Evolutionary conservation across 2,888 invertebrate genomes (phyloP), one percentile per base, ranked within the genome.

Genomic region (Chirona hameri): DNA sequence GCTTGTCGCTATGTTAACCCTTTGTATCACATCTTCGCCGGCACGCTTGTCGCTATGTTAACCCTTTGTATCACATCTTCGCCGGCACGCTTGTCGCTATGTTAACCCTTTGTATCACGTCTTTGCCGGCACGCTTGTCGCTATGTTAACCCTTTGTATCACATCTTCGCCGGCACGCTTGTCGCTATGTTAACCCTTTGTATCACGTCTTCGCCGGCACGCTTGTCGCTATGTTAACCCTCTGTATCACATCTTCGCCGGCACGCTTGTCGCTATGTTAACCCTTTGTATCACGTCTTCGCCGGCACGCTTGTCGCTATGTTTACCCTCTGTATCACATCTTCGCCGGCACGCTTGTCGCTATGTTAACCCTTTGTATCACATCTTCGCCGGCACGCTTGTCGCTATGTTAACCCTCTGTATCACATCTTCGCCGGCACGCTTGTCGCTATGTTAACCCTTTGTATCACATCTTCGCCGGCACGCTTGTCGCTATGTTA

Each of bases 401-500:
- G 84, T 94, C 95, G 86, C 90, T 95, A 83, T 95, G 95, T 87
- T 96, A 95, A 88, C 95, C 95, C 82, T 87, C 95, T n/a, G 95
- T n/a, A 39, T 7, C 39, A 2, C 39, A 7, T 39, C 4, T 39
- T 7, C 39, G 39, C 39, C 39, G 2, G 39, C 39, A 39, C 95
- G 95, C 24, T 89, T 96, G 84, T 94, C 95, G n/a, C n/a, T n/a
- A n/a, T n/a, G n/a, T n/a, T n/a, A n/a, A n/a, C n/a, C n/a, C n/a
- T n/a, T n/a, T n/a, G n/a, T n/a, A 39, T 7, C 39, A 2, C 39
- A 7, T 39, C 4, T 39, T 7, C 39, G 39, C 39, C 39, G 2
- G 39, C 39, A 39, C 95, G 95, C 24, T 89, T 96, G 84, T 94
- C 95, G n/a, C n/a, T n/a, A n/a, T n/a, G n/a, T n/a, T n/a, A n/a